Conservation (phyloP, 2,113 vertebrate genomes). For the Pteruthius melanotis region DNA sequence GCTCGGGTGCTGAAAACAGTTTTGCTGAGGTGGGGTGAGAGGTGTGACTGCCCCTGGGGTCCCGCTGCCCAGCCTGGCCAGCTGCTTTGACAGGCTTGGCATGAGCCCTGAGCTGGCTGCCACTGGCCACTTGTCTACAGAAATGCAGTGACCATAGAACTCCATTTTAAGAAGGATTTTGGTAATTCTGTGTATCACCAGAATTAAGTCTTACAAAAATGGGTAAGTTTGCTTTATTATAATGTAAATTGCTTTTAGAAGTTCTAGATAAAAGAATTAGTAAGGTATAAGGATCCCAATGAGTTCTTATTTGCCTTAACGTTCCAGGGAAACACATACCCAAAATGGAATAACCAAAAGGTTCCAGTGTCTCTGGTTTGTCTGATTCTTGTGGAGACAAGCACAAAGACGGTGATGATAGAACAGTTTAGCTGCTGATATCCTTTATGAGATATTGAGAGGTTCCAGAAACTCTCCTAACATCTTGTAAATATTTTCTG, state of each 20-base stretch:
- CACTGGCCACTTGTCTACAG: not conserved
- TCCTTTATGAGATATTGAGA: not conserved
- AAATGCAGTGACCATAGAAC: not conserved
- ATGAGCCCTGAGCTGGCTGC: not conserved
- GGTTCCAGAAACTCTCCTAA: not conserved
- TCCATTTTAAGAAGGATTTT: not conserved
- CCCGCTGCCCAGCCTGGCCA: fast-evolving
- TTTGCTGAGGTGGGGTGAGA: not conserved
- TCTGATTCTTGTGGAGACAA: not conserved
- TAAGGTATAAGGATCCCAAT: not conserved
- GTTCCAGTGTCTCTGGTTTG: not conserved
- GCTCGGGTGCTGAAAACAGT: not conserved
- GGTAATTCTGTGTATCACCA: not conserved
- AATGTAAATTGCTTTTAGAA: not conserved
- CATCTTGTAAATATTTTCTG: not conserved
- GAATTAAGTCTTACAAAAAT: not conserved
- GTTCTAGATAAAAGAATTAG: not conserved
- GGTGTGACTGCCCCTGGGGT: not conserved
- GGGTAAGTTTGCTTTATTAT: not conserved
- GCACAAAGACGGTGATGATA: not conserved
- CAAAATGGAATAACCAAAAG: not conserved
- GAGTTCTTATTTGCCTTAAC: not conserved
- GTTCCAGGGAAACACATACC: not conserved
- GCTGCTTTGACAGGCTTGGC: not conserved
- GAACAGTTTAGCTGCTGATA: not conserved